Percentiles rank a stretch among this genome's conserved stretches.
Conservation (phyloP, 2,888 invertebrate genomes). For the Drosophila paramelanica region DNA sequence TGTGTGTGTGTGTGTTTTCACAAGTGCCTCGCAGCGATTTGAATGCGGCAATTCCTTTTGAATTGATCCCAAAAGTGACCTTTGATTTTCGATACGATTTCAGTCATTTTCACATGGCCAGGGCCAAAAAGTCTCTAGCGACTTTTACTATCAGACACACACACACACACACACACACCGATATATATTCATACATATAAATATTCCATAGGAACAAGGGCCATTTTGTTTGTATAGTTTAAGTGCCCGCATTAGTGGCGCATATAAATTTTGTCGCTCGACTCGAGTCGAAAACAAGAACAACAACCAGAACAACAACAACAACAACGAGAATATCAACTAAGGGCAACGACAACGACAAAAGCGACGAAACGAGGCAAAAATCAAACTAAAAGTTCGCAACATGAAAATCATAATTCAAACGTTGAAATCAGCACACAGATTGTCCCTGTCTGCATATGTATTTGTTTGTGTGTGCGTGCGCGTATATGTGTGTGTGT, state of each 20-base stretch:
- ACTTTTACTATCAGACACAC: conserved; percentile 38
- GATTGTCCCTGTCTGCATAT: conserved; percentile 47
- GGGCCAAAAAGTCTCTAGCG: conserved; percentile 72
- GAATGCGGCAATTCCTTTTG: conserved; percentile 80
- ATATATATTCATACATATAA: neutral
- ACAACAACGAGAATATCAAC: conserved; percentile 25
- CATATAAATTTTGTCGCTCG: conserved; percentile 73
- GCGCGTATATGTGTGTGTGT: neutral
- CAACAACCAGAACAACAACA: conserved; percentile 15
- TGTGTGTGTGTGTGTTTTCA: conserved; percentile 47
- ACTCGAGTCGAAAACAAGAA: conserved; percentile 35
- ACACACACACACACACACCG: conserved; percentile 14
- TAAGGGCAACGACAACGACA: conserved; percentile 45
- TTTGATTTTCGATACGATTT: conserved; percentile 79
- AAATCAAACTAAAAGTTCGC: conserved; percentile 77
- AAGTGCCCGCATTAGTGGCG: conserved; percentile 78
- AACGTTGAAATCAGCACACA: conserved; percentile 72
- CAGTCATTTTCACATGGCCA: conserved; percentile 76
- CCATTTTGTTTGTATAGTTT: conserved; percentile 75
- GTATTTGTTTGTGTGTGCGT: conserved; percentile 18
- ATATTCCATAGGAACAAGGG: conserved; percentile 32
- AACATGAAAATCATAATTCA: conserved; percentile 78
- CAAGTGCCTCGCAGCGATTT: conserved; percentile 78
- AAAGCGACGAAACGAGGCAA: conserved; percentile 72
- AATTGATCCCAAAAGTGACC: conserved; percentile 80